These are phyloP conservation scores for Lanistes nyassanus DNA, from an alignment of 1,140 invertebrate genomes.

Conservation along the genomic window DNA sequence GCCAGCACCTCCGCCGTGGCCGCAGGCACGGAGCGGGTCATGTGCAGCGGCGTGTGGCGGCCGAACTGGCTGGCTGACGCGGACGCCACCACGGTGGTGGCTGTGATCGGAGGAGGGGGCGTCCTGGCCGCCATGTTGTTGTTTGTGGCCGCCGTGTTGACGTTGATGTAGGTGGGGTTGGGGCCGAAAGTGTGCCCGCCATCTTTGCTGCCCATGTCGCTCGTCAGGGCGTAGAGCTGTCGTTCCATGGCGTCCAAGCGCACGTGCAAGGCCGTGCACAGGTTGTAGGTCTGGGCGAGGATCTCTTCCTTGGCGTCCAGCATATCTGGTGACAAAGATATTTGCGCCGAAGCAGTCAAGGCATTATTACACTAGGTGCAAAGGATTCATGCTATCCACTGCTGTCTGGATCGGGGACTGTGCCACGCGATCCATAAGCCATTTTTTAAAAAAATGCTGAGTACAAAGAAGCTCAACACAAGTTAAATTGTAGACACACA, in stretches of 20 bases:
- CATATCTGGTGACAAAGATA: slow-evolving; percentile 1
- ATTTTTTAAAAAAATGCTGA: too few relatives aligned
- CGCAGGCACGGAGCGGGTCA: slow-evolving; percentile 3
- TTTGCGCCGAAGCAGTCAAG: too few relatives aligned
- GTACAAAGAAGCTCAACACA: too few relatives aligned
- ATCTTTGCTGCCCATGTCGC: background rate
- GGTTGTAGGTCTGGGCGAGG: slow-evolving; percentile 22
- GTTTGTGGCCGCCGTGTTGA: background rate
- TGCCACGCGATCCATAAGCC: too few relatives aligned
- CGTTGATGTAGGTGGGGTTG: slow-evolving; percentile 11
- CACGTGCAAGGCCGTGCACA: slow-evolving; percentile 9
- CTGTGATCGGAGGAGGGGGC: background rate
- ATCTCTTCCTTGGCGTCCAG: slow-evolving; percentile 26
- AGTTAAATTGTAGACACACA: too few relatives aligned
- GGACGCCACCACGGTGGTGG: background rate
- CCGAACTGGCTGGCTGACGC: background rate
- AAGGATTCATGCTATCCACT: too few relatives aligned
- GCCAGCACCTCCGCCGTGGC: background rate
- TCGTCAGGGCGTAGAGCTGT: background rate
- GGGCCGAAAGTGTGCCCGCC: background rate
- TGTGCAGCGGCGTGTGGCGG: background rate
- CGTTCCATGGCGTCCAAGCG: slow-evolving; percentile 19
- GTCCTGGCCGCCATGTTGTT: background rate
- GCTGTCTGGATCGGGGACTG: too few relatives aligned
- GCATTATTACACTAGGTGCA: too few relatives aligned